phyloP scores from a whole-genome alignment of 2,113 vertebrate species.

The Bolborhynchus lineola region DNA sequence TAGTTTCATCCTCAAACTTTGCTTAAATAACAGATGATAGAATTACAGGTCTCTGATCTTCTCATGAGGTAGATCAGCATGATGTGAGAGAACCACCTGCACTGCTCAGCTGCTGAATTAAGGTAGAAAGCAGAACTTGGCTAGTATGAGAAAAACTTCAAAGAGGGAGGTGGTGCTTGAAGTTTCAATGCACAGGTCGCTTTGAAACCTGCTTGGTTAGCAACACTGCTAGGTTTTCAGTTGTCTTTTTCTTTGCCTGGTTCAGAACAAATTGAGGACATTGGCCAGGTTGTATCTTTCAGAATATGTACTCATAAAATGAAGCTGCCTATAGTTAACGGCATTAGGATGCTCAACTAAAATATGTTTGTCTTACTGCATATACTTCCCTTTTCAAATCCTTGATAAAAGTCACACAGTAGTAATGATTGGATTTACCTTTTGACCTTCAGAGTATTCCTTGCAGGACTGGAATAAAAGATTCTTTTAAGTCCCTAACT shows the following conservation, averaged over 20 bases:
- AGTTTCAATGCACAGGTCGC: not conserved
- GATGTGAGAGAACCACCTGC: constrained; percentile 37
- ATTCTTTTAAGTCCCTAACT: not conserved
- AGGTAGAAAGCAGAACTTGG: constrained; percentile 12
- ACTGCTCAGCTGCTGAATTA: not conserved
- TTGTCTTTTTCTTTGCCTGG: not conserved
- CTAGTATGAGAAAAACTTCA: not conserved
- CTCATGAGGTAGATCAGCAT: not conserved
- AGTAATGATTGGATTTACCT: not conserved
- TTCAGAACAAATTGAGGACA: not conserved
- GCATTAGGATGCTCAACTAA: not conserved
- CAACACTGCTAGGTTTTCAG: not conserved
- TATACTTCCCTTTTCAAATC: not conserved
- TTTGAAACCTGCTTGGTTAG: not conserved
- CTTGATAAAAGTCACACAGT: not conserved
- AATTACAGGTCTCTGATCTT: not conserved
- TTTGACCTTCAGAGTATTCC: not conserved
- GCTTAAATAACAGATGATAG: not conserved
- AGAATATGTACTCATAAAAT: not conserved
- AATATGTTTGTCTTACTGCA: not conserved
- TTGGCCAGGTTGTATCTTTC: not conserved
- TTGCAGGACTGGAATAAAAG: not conserved
- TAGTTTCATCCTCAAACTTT: not conserved
- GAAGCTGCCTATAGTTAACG: not conserved
- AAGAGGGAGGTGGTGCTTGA: not conserved